Base-by-base conservation (phyloP, 2,113 vertebrate species). In the Coptodon rendalli region DNA sequence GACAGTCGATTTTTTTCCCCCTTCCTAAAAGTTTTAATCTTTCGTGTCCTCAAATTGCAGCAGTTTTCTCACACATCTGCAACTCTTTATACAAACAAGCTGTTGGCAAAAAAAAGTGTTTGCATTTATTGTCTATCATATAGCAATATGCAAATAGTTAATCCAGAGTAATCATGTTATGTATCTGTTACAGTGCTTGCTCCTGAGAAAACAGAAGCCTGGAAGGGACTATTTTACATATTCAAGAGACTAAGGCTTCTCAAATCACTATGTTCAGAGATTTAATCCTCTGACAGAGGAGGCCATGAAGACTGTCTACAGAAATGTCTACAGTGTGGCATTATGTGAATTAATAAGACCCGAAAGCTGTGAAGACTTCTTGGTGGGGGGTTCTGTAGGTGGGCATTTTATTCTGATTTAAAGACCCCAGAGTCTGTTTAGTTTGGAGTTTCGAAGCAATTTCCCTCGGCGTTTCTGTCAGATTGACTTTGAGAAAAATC, bases 131-230 rank as follows among this genome's bases (percentile, higher is more conserved):
- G 86, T 87, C 81, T 38, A 84, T 90, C 91, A 92, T 43, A 83
- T 83, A 45, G 90, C 76, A 82, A 80, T 73, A 88, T 89, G 89
- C 88, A 83, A 92, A 92, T 89, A 78, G 80, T 80, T 91, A 93
- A 93, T 94, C 91, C 93, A 79, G 73, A 73, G 81, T 93, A 92
- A 94, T 95, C 94, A 92, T n/a, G 85, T 95, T 93, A 94, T 90
- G 91, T 84, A 91, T 94, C 89, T 87, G 85, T 87, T 92, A 88
- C 93, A 90, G 83, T 81, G 85, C 48, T 80, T 86, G 83, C 78
- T 85, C 38, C 53, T 19, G 81, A 87, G 91, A 92, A 92, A 92
- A 92, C 66, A 87, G 56, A 68, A 83, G 86, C 87, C 90, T 89
- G 83, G 78, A 87, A 92, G 90, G 81, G 81, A 87, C 80, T 91